A percentile compares a stretch with the other conserved stretches of the same genome.
phyloP scores from a whole-genome alignment of 2,888 invertebrate species.

The Mamestra brassicae region DNA sequence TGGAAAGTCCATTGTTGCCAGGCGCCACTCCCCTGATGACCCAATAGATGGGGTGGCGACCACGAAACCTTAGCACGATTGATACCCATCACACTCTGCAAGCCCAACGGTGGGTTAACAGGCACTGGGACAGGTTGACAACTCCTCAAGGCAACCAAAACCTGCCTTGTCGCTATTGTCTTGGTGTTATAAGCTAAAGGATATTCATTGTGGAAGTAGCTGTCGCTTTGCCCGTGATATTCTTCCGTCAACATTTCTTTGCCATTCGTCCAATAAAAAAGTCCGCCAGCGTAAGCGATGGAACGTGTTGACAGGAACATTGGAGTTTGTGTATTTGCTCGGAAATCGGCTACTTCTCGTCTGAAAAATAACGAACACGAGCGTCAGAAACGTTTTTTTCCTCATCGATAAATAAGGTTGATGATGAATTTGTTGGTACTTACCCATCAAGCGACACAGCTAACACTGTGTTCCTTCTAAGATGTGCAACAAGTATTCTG shows the following conservation, averaged over 20 bases:
- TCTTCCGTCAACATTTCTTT: constrained; percentile 95
- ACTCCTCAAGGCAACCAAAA: constrained; percentile 91
- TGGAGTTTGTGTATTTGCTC: constrained; percentile 94
- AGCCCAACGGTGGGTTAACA: constrained; percentile 94
- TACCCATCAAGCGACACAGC: constrained; percentile 96
- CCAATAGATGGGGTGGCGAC: constrained; percentile 94
- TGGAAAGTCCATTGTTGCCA: constrained; percentile 95
- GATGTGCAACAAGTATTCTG: constrained; percentile 94
- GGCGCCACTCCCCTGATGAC: constrained; percentile 93
- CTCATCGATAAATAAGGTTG: neutral
- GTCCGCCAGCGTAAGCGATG: constrained; percentile 93
- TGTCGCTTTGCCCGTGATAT: constrained; percentile 92
- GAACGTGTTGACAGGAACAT: constrained; percentile 94
- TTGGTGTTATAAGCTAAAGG: constrained; percentile 88
- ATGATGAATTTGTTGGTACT: constrained; percentile 61
- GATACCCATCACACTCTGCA: constrained; percentile 95
- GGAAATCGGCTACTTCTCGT: constrained; percentile 93
- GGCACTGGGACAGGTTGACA: constrained; percentile 95
- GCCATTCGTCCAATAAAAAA: constrained; percentile 97
- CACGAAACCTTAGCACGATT: constrained; percentile 95
- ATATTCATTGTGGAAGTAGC: constrained; percentile 95
- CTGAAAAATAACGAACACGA: constrained; percentile 76
- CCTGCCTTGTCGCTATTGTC: constrained; percentile 81
- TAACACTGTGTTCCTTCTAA: constrained; percentile 94
- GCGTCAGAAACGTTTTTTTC: neutral